Conservation (phyloP, 2,888 invertebrate genomes). For the Chalcosyrphus nemorum region DNA sequence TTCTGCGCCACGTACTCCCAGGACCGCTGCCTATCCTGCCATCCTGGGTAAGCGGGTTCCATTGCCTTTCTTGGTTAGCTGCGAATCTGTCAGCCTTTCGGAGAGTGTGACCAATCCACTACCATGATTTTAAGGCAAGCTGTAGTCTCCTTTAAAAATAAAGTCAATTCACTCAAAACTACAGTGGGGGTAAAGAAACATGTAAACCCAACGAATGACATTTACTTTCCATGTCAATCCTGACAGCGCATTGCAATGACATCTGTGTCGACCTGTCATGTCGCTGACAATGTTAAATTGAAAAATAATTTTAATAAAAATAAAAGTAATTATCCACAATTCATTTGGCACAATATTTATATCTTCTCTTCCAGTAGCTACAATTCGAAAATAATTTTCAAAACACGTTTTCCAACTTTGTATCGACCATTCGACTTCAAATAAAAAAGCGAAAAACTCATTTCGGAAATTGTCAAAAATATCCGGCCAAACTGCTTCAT, state of each 20-base stretch:
- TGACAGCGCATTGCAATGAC: background rate
- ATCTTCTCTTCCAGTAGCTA: background rate
- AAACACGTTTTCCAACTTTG: background rate
- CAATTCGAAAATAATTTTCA: background rate
- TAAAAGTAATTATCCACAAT: background rate
- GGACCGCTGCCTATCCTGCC: too few relatives aligned
- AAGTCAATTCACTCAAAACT: too few relatives aligned
- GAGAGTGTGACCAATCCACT: too few relatives aligned
- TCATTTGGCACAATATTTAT: background rate
- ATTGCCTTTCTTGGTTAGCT: too few relatives aligned
- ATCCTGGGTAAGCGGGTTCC: too few relatives aligned
- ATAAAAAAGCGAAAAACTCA: conserved; percentile 18
- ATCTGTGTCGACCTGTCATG: background rate
- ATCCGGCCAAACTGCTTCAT: background rate
- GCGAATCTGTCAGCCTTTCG: too few relatives aligned
- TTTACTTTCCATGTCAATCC: background rate
- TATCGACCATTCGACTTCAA: background rate
- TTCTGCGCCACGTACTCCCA: too few relatives aligned
- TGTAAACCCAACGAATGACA: background rate
- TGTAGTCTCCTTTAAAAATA: too few relatives aligned
- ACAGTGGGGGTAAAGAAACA: background rate
- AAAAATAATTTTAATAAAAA: background rate
- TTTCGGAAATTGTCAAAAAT: conserved; percentile 31
- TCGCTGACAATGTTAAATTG: background rate
- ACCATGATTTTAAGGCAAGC: too few relatives aligned